Base-by-base conservation (phyloP, 2,888 invertebrate genomes). In the Drosophila kuntzei region DNA sequence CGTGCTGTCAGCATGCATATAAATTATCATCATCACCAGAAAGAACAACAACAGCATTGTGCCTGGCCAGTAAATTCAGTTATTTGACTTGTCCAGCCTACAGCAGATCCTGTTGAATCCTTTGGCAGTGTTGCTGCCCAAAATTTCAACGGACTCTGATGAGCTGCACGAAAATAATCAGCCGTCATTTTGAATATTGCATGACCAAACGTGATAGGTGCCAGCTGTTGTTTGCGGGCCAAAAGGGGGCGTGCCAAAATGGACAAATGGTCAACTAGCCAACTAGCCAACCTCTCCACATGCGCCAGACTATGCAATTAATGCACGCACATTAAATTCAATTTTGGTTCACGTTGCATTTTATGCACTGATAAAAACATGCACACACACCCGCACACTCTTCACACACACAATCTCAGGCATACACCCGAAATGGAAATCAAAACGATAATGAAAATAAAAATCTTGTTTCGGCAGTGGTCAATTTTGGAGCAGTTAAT, bases 251-350 rank as follows among this genome's bases (percentile, higher is more conserved):
- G 18, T 12, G 32, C 29, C 16, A 29, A 9, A 7, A 12, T 11
- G 49, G 12, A n/a, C 25, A 44, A 44, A n/a, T 44, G n/a, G 44
- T 4, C 18, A 18, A 46, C 2, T 29, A 16, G 27, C 2, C 46
- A 16, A 27, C 5, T 14, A 8, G 46, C 8, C 72, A 27, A 58
- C 32, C 14, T 32, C 18, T 32, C 18, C 16, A 39, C 32, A 14
- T 18, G 27, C 16, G 14, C n/a, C 14, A 18, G 44, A 36, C 44
- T 43, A 46, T 61, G 76, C 72, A 80, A 86, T 80, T 80, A 86
- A 80, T 81, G 72, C 49, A 44, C 53, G 59, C 53, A 66, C 87
- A 83, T 86, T 81, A 76, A 76, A 81, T 80, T 81, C 70, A 80
- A 81, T 86, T 82, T 82, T 43, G 39, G 36, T 32, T 12, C 44